Percentiles rank a stretch among this genome's conserved stretches.
These are phyloP conservation scores for Chloroceryle aenea DNA, from an alignment of 2,113 vertebrate species.

Conservation along the genomic window DNA sequence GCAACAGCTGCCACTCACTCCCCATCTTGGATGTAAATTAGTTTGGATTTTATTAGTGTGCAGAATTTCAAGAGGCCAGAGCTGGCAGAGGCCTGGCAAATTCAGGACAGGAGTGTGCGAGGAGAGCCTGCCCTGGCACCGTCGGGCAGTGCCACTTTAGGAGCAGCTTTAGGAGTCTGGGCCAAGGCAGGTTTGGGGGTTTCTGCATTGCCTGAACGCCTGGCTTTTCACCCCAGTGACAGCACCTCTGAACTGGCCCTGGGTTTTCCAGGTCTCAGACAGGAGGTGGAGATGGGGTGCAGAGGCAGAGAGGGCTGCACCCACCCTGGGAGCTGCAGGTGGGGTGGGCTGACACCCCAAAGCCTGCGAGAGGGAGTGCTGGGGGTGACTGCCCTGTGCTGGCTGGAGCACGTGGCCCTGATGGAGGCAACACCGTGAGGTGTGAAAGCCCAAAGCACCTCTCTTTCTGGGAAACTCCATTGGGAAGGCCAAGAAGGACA, in stretches of 20 bases:
- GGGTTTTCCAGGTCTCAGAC: neutral
- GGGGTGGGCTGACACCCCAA: neutral
- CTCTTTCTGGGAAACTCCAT: neutral
- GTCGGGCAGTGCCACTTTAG: fast-evolving
- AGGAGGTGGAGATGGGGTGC: neutral
- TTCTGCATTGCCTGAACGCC: neutral
- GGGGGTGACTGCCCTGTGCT: neutral
- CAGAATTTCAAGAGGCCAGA: slow-evolving; percentile 80
- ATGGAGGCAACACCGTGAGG: neutral
- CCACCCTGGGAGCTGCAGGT: fast-evolving
- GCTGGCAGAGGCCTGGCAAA: slow-evolving; percentile 22
- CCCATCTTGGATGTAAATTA: slow-evolving; percentile 85
- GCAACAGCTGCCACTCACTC: slow-evolving; percentile 81
- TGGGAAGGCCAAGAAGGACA: neutral
- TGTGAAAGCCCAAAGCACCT: neutral
- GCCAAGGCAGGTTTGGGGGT: neutral
- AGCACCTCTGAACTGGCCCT: neutral
- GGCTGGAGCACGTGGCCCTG: neutral
- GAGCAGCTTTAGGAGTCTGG: neutral
- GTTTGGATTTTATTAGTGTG: slow-evolving; percentile 85
- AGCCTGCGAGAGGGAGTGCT: neutral
- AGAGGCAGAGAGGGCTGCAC: neutral
- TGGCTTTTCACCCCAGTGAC: neutral
- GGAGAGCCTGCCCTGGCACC: neutral
- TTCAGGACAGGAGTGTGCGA: neutral